Evolutionary conservation across 1,140 invertebrate genomes (phyloP), one percentile per base, ranked within the genome.

Genomic region (Monomorium pharaonis): DNA sequence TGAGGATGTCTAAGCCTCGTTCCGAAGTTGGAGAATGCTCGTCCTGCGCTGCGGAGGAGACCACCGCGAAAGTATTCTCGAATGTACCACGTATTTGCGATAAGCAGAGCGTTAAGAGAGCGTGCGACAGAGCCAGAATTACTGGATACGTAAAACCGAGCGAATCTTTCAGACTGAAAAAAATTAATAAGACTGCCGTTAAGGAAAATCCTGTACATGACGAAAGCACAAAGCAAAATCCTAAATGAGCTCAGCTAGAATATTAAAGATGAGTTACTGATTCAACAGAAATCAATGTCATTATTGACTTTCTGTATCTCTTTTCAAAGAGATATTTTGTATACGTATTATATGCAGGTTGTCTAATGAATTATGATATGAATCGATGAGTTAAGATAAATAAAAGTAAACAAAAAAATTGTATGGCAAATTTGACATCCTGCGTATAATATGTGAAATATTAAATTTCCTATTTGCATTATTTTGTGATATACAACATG

Each of bases 21-120:
- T 49, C 90, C 7, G 91, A 93, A 75, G 56, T 90, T 4, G 91
- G 88, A 10, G 92, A 93, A 51, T n/a, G n/a, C n/a, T 84, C 90
- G 1, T 90, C 91, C 24, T 90, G 24, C 33, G 30, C n/a, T 42
- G 16, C 60, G 42, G 47, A 85, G 62, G 60, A 88, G 49, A 44
- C 51, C 27, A 42, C 62, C 3, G 12, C 33, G 16, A 74, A 87
- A 78, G 27, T 77, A 7, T n/a, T 87, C 0, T 70, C 62, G 44
- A 89, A 81, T 37, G 47, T 80, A 5, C 21, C 89, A 7, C 83
- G 81, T 63, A 70, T 89, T 67, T 86, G 86, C 18, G 88, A 89
- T 9, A 92, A 93, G 30, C 92, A 92, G 42, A 92, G 85, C 27
- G 7, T 72, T 21, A 92, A 91, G 87, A 72, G 85, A 6, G 49